Base-by-base conservation (phyloP, 2,888 invertebrate species). In the Himalopsyche tibetana region DNA sequence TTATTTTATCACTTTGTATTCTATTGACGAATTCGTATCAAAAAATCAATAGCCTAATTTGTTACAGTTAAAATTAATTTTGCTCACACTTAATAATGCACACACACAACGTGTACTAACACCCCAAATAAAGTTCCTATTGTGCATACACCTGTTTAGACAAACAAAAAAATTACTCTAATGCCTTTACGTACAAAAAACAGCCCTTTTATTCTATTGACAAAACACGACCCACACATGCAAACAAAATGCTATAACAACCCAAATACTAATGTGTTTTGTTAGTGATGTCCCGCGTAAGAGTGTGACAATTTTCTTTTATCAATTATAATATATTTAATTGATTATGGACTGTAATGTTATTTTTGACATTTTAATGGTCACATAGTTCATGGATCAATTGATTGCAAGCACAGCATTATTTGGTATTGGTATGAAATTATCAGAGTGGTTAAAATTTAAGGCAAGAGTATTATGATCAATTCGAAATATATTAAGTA, bases 191-290 rank as follows among this genome's bases (percentile, higher is more conserved):
- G 63, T 63, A 63, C 63, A 63, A 63, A 63, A 63, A 63, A 19
- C 19, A 63, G 28, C 63, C 63, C 63, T n/a, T 63, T 63, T 19
- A 63, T 80, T 80, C 80, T 80, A 80, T 80, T 80, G 40, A 80
- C 42, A 38, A 80, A 80, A 80, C 38, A 36, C 36, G n/a, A 80
- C 40, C 19, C 38, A 80, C 80, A 40, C 80, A 80, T 80, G 80
- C 80, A 80, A 79, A 80, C 42, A 19, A 42, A 80, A 80, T 42
- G 80, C 42, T 63, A 55, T 63, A 82, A 56, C 63, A 63, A 19
- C 19, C 15, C 38, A 19, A 38, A 56, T 63, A 63, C 82, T 55
- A 19, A 56, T 38, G 55, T 55, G 19, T 8, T 56, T n/a, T n/a
- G 19, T 63, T n/a, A 63, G 63, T 63, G 63, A 28, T 63, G 63